Evolutionary conservation across 2,797 vertebrate species (phyloP), one percentile per base, ranked within the genome.

Genomic region (Apodemus agrarius): DNA sequence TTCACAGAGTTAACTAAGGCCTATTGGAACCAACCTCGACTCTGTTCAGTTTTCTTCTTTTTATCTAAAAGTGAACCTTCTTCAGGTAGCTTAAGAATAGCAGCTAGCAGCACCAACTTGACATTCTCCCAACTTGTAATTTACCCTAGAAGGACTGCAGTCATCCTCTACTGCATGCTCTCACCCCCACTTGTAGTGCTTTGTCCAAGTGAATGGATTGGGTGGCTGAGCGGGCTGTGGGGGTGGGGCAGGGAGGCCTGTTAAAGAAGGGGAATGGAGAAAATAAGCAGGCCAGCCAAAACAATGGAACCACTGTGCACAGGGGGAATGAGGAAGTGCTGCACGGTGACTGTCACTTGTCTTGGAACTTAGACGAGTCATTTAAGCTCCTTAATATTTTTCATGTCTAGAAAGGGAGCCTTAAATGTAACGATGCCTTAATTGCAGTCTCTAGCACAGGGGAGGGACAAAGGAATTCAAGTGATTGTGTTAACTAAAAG

Each of bases 331-430:
- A 31, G n/a, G 86, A 57, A 67, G 72, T 26, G 4, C 69, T 78
- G 1, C 34, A 61, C 34, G n/a, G 26, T 6, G 21, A 57, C 81
- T 63, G 34, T 52, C 17, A 37, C n/a, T 96, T 91, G 59, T 52
- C 91, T 94, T 69, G 82, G 95, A 76, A 84, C 37, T 43, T 63
- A 91, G 24, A 90, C 46, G 90, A 91, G 40, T 67, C 75, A 91
- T 67, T 82, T 78, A 69, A 94, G 9, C 69, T 94, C 57, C 86
- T 91, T 67, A 91, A 78, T 93, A 93, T 65, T 94, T 97, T 95
- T 92, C 40, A 89, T 78, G 95, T 96, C 29, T 37, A 34, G 82
- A 89, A 91, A 91, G 49, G 19, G 46, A 26, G 3, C 81, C 34
- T 17, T 96, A 95, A 97, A 89, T 40, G 16, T 75, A 95, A 81